Percentiles rank a stretch among this genome's conserved stretches.
phyloP scores from a whole-genome alignment of 2,797 vertebrate genomes.

The Odontamblyopus rebecca region DNA sequence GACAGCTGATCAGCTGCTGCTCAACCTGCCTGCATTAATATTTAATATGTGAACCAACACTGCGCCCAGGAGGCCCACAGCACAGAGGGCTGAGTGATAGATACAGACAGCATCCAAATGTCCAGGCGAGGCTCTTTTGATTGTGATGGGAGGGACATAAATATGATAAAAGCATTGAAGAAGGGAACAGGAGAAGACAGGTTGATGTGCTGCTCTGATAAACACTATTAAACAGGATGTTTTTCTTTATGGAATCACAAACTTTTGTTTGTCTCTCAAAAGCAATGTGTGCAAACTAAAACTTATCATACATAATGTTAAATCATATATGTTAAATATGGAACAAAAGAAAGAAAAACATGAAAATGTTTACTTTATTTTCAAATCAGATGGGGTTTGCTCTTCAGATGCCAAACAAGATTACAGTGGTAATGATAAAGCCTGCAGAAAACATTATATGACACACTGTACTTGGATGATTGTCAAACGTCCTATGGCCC shows the following conservation, averaged over 20 bases:
- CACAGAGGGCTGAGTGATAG: conserved; percentile 32
- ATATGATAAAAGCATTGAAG: conserved; percentile 42
- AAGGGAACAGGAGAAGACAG: background rate
- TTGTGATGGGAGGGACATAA: conserved; percentile 45
- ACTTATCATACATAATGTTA: too few relatives aligned
- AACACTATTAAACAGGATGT: conserved; percentile 33
- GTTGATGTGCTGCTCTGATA: conserved; percentile 38
- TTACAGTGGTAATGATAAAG: background rate
- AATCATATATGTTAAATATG: too few relatives aligned
- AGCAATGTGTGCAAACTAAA: too few relatives aligned
- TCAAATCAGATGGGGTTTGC: too few relatives aligned
- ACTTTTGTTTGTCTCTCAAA: background rate
- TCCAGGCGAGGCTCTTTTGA: conserved; percentile 32
- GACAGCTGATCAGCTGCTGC: conserved; percentile 54
- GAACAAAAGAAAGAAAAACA: too few relatives aligned
- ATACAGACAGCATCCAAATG: conserved; percentile 43
- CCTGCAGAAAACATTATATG: background rate
- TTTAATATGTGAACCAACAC: conserved; percentile 61
- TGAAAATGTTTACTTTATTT: too few relatives aligned
- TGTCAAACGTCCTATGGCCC: background rate
- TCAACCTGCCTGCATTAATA: conserved; percentile 54
- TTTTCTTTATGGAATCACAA: conserved; percentile 2
- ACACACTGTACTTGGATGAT: background rate
- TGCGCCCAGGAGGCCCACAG: conserved; percentile 25
- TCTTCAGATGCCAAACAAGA: too few relatives aligned